Evolutionary conservation across 2,888 invertebrate genomes (phyloP).

Genomic region (Nebria brevicollis): DNA sequence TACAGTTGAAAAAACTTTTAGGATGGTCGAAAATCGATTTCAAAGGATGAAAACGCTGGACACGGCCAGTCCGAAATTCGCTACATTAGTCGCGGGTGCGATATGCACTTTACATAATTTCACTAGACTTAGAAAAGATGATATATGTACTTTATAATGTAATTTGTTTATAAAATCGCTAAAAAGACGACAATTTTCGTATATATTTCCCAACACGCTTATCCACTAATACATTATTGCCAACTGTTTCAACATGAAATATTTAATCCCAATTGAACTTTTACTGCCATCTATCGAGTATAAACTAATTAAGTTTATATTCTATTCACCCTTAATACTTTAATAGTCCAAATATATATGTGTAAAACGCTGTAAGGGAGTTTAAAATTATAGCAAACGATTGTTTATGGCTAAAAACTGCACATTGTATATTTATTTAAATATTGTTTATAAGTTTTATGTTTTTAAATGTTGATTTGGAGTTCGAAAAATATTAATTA

Average conservation of each 20-base stretch:
- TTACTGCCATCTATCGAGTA: background rate
- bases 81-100: conserved; percentile 50
- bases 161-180: background rate
- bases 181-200: background rate
- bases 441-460: no score
- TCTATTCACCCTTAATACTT: background rate
- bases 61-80: conserved; percentile 49
- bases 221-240: conserved; percentile 30
- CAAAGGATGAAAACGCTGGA: conserved; percentile 51
- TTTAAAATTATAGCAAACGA: no score
- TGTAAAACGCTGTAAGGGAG: no score
- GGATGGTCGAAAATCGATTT: conserved; percentile 51
- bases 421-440: no score
- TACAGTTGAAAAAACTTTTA: conserved; percentile 51
- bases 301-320: background rate
- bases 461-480: no score
- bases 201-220: background rate
- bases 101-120: conserved; percentile 53
- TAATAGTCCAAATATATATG: background rate
- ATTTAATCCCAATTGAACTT: no score
- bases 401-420: no score
- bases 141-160: conserved; percentile 41
- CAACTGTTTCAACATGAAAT: conserved; percentile 11
- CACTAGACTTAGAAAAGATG: conserved; percentile 51
- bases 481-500: no score